Conservation (phyloP, 2,888 invertebrate genomes). For the Escarpia spicata region DNA sequence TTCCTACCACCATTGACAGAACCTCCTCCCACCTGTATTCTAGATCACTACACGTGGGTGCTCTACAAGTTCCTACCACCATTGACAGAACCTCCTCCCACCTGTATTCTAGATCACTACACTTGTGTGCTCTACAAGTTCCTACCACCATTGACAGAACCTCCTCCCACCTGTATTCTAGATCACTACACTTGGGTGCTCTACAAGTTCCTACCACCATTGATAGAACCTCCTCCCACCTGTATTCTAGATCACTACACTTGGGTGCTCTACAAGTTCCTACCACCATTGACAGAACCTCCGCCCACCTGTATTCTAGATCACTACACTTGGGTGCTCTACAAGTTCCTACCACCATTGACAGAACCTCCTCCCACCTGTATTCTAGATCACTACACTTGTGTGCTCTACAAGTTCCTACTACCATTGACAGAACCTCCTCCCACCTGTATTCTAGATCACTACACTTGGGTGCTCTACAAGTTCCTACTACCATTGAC, state of each 20-base stretch:
- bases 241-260: no score
- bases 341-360: not conserved
- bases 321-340: no score
- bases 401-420: no score
- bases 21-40: constrained; percentile 27
- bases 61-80: not conserved
- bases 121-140: no score
- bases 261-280: no score
- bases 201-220: not conserved
- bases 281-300: not conserved
- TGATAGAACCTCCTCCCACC: constrained; percentile 24
- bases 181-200: no score
- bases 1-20: not conserved
- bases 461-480: no score
- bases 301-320: no score
- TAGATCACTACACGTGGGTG: no score
- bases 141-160: not conserved
- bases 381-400: no score
- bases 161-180: constrained; percentile 30
- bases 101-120: no score
- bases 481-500: not conserved
- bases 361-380: constrained; percentile 25
- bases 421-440: not conserved
- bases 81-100: constrained; percentile 23
- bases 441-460: no score